Base-by-base conservation (phyloP, 2,797 vertebrate genomes). In the Cyprinella venusta region DNA sequence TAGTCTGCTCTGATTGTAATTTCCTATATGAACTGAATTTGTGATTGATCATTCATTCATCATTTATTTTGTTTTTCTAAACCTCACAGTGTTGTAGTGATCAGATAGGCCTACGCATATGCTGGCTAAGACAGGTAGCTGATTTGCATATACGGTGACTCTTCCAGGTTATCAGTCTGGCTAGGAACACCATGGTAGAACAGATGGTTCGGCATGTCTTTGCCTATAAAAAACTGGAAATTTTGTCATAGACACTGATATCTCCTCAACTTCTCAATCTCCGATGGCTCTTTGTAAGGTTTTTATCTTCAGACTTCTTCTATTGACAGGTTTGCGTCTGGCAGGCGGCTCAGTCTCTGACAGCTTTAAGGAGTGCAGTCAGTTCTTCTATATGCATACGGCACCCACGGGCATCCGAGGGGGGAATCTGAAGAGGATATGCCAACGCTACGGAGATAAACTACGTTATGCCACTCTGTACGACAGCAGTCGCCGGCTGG, bases 331-430 rank as follows among this genome's bases (percentile, higher is more conserved):
- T 0, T 65, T 81, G 48, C 8, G 45, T 13, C 72, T 77, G 87
- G 90, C 82, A 68, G 82, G 81, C 10, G 88, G 90, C 52, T 84
- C 86, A 0, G 91, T 94, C 72, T 92, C 89, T 0, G 87, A 86
- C 87, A 91, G 82, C 89, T 95, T 93, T 86, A 91, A 56, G 84
- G 93, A 89, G 56, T 95, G 94, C 90, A 87, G 87, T 50, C 90
- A 90, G 77, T 94, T 93, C 81, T 91, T 95, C 87, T 93, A 94
- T 89, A 91, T 90, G 91, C 89, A 89, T 26, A 86, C 85, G 2
- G 88, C 92, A 3, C 93, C 94, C 42, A 76, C 65, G 2, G 93
- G 92, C 63, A 82, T 93, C 82, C 81, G 40, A 78, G 91, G 90
- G 5, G 48, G 19, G 15, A 72, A 71, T 77, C 82, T 88, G 68